Evolutionary conservation across 1,140 invertebrate genomes (phyloP).

Genomic region (Agraylea sexmaculata): DNA sequence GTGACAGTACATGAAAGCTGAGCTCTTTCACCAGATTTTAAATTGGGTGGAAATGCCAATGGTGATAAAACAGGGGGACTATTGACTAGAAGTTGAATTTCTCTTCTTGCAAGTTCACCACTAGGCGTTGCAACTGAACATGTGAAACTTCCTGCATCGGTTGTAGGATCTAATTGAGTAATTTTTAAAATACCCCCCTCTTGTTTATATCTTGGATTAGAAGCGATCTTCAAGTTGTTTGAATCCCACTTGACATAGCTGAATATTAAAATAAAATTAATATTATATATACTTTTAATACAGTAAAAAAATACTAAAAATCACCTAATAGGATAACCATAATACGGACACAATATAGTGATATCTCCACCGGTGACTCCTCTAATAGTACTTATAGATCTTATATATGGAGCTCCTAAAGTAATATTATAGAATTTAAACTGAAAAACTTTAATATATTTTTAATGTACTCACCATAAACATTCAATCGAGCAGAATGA

Average conservation of each 20-base stretch:
- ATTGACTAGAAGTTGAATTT: constrained; percentile 50
- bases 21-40: constrained; percentile 66
- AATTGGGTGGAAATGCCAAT: constrained; percentile 56
- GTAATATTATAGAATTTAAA: constrained; percentile 9
- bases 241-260: constrained; percentile 40
- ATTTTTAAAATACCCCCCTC: constrained; percentile 64
- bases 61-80: constrained; percentile 64
- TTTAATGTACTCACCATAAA: constrained; percentile 59
- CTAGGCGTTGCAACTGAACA: constrained; percentile 62
- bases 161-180: constrained; percentile 48
- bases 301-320: constrained; percentile 3
- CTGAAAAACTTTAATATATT: constrained; percentile 1
- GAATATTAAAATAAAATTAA: constrained; percentile 8
- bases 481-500: constrained; percentile 66
- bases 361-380: constrained; percentile 71
- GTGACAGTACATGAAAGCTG: constrained; percentile 74
- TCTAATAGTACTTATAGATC: constrained; percentile 68
- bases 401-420: constrained; percentile 69
- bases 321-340: constrained; percentile 71
- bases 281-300: constrained; percentile 2
- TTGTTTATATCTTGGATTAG: constrained; percentile 35
- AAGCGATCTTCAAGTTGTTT: constrained; percentile 21
- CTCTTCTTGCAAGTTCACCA: constrained; percentile 54
- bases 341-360: constrained; percentile 73
- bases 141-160: constrained; percentile 48